These are phyloP conservation scores for Eupeodes latifasciatus DNA, from an alignment of 2,888 invertebrate genomes.

Conservation along the genomic window DNA sequence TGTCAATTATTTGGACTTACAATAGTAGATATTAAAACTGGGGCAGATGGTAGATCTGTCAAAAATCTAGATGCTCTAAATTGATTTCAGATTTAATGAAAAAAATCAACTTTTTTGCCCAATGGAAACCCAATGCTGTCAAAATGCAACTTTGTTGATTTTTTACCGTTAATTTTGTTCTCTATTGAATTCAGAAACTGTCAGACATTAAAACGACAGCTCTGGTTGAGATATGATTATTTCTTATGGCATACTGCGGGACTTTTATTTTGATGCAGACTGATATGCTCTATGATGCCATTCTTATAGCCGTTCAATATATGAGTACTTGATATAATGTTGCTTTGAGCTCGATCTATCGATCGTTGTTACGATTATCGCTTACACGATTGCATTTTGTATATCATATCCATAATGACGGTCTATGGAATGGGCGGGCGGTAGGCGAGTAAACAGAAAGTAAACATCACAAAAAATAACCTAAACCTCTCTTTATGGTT, in stretches of 20 bases:
- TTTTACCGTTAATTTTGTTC: no score
- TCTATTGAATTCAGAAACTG: background rate
- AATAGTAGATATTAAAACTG: no score
- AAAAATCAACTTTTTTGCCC: no score
- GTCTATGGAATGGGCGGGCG: constrained; percentile 51
- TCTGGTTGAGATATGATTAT: constrained; percentile 61
- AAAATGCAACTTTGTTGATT: no score
- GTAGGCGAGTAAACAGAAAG: constrained; percentile 11
- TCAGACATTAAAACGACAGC: constrained; percentile 11
- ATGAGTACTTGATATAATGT: constrained; percentile 24
- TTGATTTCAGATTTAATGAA: no score
- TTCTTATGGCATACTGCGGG: constrained; percentile 25
- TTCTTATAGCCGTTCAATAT: constrained; percentile 15
- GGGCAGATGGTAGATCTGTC: no score
- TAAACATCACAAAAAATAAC: constrained; percentile 10
- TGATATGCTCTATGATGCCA: constrained; percentile 33
- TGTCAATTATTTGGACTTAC: no score
- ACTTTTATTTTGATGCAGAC: constrained; percentile 52
- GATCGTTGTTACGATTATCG: constrained; percentile 75
- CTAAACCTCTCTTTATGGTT: constrained; percentile 45
- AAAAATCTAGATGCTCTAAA: no score
- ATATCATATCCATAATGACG: constrained; percentile 73
- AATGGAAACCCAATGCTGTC: no score
- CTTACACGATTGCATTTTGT: constrained; percentile 76
- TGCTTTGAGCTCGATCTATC: constrained; percentile 56